Evolutionary conservation across 2,888 invertebrate species (phyloP).

Genomic region (Tipula vernalis): DNA sequence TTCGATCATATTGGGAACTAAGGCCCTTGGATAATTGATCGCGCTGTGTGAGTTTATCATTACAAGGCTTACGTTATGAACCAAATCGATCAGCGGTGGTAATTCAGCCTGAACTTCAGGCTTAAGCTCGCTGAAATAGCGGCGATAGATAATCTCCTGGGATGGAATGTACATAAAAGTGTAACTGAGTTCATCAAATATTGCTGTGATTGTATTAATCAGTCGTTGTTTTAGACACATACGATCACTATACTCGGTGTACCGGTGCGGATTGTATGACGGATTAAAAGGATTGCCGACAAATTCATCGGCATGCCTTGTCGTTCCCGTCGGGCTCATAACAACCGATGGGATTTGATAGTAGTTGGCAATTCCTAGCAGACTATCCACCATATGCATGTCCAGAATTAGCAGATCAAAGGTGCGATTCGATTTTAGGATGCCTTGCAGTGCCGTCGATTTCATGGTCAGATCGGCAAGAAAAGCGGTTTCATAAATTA

Average conservation of each 20-base stretch:
- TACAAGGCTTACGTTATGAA: constrained; percentile 31
- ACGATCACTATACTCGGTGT: constrained; percentile 30
- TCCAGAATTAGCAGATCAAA: constrained; percentile 35
- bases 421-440: constrained; percentile 25
- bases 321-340: constrained; percentile 36
- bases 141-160: constrained; percentile 30
- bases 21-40: constrained; percentile 30
- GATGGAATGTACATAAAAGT: constrained; percentile 32
- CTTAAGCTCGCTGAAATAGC: constrained; percentile 28
- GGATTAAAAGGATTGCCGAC: constrained; percentile 38
- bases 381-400: constrained; percentile 38
- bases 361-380: constrained; percentile 30
- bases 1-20: constrained; percentile 31
- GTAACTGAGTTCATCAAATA: constrained; percentile 32
- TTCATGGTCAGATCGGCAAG: constrained; percentile 28
- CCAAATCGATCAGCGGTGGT: constrained; percentile 31
- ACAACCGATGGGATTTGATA: constrained; percentile 31
- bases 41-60: constrained; percentile 33
- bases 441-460: constrained; percentile 24
- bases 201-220: constrained; percentile 32
- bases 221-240: constrained; percentile 37
- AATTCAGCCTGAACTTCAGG: constrained; percentile 19
- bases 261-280: constrained; percentile 36
- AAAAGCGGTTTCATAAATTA: constrained; percentile 31
- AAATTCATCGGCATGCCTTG: constrained; percentile 36